A percentile compares a stretch with the other conserved stretches of the same genome.
Conservation (phyloP, 2,113 vertebrate species). For the Arenaria interpres region DNA sequence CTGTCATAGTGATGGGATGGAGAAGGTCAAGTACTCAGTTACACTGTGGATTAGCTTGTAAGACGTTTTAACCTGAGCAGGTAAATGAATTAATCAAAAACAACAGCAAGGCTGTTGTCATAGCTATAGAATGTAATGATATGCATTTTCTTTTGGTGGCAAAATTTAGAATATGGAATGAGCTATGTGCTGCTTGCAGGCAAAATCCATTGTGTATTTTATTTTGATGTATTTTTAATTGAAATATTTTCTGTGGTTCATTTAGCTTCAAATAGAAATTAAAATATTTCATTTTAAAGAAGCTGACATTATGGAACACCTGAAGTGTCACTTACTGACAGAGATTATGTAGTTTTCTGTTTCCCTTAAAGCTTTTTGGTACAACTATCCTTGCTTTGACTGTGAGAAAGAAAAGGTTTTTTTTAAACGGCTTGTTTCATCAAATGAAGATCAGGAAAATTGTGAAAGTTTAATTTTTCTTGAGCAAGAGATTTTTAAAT, state of each 20-base stretch:
- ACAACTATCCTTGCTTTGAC: background rate
- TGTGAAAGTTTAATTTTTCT: background rate
- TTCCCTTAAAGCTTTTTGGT: background rate
- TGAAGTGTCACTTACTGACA: background rate
- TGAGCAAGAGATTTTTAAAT: background rate
- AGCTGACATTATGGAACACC: background rate
- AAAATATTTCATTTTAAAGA: background rate
- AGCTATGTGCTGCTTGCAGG: background rate
- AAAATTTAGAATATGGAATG: background rate
- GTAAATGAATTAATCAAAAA: background rate
- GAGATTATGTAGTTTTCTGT: background rate
- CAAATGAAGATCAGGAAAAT: background rate
- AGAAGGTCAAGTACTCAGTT: background rate
- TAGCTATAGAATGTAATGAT: background rate
- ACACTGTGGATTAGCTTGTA: background rate
- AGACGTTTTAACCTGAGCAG: background rate
- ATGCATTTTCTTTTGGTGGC: background rate
- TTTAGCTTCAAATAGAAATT: background rate
- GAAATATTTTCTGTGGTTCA: background rate
- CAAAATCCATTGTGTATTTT: constrained; percentile 2
- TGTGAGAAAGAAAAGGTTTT: background rate
- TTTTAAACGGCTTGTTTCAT: background rate
- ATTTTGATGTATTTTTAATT: background rate
- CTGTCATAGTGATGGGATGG: background rate
- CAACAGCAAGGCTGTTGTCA: background rate